Evolutionary conservation across 2,888 invertebrate species (phyloP).

Genomic region (Lagria hirta): DNA sequence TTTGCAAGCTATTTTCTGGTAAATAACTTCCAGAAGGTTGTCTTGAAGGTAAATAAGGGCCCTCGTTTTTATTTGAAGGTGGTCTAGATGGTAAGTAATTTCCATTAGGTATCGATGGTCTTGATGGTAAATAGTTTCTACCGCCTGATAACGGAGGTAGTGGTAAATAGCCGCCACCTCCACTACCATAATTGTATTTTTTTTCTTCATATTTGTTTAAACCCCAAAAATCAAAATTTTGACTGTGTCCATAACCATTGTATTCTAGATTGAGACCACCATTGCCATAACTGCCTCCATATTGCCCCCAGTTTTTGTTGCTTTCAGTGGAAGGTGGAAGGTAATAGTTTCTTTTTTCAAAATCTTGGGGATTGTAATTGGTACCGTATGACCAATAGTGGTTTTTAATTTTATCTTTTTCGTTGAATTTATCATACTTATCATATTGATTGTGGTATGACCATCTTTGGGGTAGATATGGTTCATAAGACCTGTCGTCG

Average conservation of each 20-base stretch:
- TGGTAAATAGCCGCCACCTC: slow-evolving; percentile 12
- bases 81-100: slow-evolving; percentile 23
- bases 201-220: slow-evolving; percentile 34
- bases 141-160: no score
- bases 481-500: slow-evolving; percentile 37
- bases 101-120: slow-evolving; percentile 5
- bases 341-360: slow-evolving; percentile 34
- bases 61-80: no score
- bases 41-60: no score
- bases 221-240: slow-evolving; percentile 45
- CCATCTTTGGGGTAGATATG: slow-evolving; percentile 35
- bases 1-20: no score
- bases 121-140: slow-evolving; percentile 29
- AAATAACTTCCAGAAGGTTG: slow-evolving; percentile 11
- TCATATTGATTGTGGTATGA: slow-evolving; percentile 19
- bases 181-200: slow-evolving; percentile 15
- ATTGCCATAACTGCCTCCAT: slow-evolving; percentile 48
- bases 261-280: slow-evolving; percentile 36
- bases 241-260: slow-evolving; percentile 35
- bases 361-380: slow-evolving; percentile 16
- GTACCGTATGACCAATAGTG: slow-evolving; percentile 59
- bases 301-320: slow-evolving; percentile 48
- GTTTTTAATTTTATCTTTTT: slow-evolving; percentile 38
- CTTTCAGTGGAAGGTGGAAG: slow-evolving; percentile 45
- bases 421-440: slow-evolving; percentile 33